Evolutionary conservation across 2,888 invertebrate genomes (phyloP).

Genomic region (Drosophila meridiana): DNA sequence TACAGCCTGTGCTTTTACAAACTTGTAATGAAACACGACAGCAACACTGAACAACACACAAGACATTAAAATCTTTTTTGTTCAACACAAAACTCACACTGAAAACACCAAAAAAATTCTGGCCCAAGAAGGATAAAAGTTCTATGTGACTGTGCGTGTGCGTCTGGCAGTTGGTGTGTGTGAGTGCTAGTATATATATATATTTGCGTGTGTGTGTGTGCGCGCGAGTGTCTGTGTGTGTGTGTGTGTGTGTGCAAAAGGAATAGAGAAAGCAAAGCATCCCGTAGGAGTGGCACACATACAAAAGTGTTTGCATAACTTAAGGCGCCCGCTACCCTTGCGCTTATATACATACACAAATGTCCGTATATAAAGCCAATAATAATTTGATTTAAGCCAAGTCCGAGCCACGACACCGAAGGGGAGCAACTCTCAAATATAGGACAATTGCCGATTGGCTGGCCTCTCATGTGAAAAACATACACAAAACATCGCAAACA

Average conservation of each 20-base stretch:
- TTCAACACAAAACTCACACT: constrained; percentile 25
- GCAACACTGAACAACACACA: constrained; percentile 19
- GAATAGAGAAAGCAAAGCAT: constrained; percentile 77
- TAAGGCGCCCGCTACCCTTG: constrained; percentile 45
- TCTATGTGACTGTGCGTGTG: constrained; percentile 25
- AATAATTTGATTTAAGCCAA: constrained; percentile 52
- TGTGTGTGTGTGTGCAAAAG: constrained; percentile 55
- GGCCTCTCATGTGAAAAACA: constrained; percentile 23
- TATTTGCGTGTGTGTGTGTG: constrained; percentile 1
- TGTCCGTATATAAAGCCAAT: constrained; percentile 33
- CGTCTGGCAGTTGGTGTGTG: constrained; percentile 17
- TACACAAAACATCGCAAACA: constrained; percentile 18
- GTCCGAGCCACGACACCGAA: constrained; percentile 16
- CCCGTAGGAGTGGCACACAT: constrained; percentile 74
- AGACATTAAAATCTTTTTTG: constrained; percentile 30
- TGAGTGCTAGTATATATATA: constrained; percentile 25
- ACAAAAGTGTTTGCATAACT: constrained; percentile 77
- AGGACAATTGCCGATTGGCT: constrained; percentile 13
- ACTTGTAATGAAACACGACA: constrained; percentile 30
- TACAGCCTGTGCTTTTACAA: constrained; percentile 47
- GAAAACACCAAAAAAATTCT: constrained; percentile 30
- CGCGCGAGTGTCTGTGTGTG: constrained; percentile 24
- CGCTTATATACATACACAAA: not conserved
- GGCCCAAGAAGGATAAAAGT: constrained; percentile 47
- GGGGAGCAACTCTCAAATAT: constrained; percentile 15